Conservation (phyloP, 92 coral and sea anemone genomes). For the Bergia sp. region DNA sequence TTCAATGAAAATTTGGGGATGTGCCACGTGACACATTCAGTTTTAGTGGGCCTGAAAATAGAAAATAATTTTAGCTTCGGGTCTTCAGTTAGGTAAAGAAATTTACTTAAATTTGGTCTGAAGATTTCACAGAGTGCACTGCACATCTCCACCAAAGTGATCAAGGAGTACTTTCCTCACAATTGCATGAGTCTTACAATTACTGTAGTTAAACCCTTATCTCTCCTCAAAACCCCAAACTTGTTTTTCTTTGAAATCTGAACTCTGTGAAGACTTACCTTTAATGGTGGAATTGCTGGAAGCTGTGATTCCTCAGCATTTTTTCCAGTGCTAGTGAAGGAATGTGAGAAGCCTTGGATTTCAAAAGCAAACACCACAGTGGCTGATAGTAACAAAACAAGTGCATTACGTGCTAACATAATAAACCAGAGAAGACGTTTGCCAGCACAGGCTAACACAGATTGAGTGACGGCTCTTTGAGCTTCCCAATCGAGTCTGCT, state of each 20-base stretch:
- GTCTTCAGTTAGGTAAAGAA: too few relatives aligned
- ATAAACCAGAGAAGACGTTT: constrained; percentile 50
- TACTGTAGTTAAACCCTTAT: too few relatives aligned
- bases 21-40: too few relatives aligned
- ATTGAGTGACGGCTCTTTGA: constrained; percentile 29
- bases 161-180: too few relatives aligned
- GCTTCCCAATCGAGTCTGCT: constrained; percentile 38
- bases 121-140: too few relatives aligned
- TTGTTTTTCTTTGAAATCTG: background rate
- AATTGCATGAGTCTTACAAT: too few relatives aligned
- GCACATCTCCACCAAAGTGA: too few relatives aligned
- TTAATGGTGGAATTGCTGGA: constrained; percentile 18
- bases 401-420: constrained; percentile 50
- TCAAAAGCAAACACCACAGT: constrained; percentile 43
- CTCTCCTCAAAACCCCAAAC: too few relatives aligned
- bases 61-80: too few relatives aligned
- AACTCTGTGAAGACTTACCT: background rate
- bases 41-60: too few relatives aligned
- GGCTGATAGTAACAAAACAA: constrained; percentile 46
- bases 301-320: constrained; percentile 41
- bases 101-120: too few relatives aligned
- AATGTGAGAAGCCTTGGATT: constrained; percentile 34
- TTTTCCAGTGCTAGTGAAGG: constrained; percentile 45
- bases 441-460: constrained; percentile 9
- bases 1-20: too few relatives aligned